Conservation (phyloP, 2,113 vertebrate genomes). For the Arvicanthis niloticus region DNA sequence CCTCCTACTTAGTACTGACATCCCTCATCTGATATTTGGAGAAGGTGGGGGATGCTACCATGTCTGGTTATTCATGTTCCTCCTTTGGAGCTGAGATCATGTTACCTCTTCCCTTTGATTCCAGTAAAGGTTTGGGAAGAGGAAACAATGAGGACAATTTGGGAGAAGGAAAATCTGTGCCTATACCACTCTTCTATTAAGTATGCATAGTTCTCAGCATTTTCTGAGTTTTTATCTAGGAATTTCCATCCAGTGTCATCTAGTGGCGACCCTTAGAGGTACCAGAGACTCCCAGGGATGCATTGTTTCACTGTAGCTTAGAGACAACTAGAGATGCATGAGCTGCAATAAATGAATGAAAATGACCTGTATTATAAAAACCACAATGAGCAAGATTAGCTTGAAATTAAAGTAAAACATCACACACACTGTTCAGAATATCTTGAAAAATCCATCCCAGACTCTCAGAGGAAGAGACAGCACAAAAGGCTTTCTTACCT, state of each 20-base stretch:
- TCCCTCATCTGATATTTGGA: not conserved
- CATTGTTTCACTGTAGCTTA: not conserved
- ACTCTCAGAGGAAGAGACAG: slow-evolving; percentile 28
- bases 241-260: not conserved
- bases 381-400: slow-evolving; percentile 48
- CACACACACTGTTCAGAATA: not conserved
- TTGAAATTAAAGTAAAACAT: slow-evolving; percentile 68
- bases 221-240: not conserved
- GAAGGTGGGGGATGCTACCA: not conserved
- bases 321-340: not conserved
- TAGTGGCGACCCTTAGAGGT: not conserved
- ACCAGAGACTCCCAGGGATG: not conserved
- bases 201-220: not conserved
- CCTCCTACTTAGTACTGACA: accelerated
- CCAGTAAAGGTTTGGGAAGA: not conserved
- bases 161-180: not conserved
- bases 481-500: slow-evolving; percentile 47
- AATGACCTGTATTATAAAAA: slow-evolving; percentile 61
- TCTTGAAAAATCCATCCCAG: slow-evolving; percentile 28
- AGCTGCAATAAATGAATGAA: slow-evolving; percentile 54
- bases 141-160: not conserved
- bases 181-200: not conserved
- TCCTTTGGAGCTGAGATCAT: not conserved
- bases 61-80: not conserved
- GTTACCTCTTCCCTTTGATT: not conserved